Conservation (phyloP, 2,797 vertebrate genomes). For the Myotis findleyi region DNA sequence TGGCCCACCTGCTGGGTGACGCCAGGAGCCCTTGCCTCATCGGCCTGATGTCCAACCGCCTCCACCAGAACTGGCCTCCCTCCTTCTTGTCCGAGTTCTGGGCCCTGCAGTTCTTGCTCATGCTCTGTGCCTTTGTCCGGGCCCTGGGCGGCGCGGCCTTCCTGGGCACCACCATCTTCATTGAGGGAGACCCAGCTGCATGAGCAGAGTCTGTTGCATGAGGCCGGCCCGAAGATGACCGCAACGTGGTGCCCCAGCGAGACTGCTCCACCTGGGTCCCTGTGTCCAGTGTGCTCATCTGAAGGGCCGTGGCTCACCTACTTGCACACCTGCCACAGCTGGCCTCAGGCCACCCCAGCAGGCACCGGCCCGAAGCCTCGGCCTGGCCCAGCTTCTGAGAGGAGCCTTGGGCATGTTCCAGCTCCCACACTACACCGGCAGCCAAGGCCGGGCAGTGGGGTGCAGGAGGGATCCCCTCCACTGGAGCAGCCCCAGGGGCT, state of each 20-base stretch:
- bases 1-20: slow-evolving; percentile 93
- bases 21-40: slow-evolving; percentile 95
- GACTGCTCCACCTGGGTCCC: slow-evolving; percentile 93
- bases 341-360: background rate
- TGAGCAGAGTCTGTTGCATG: slow-evolving; percentile 78
- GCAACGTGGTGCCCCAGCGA: slow-evolving; percentile 89
- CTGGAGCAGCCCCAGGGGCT: slow-evolving; percentile 47
- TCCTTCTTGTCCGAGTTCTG: slow-evolving; percentile 93
- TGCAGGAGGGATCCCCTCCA: background rate
- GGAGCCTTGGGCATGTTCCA: background rate
- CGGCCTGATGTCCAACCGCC: slow-evolving; percentile 92
- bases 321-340: background rate
- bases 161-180: slow-evolving; percentile 91
- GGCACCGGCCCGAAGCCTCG: background rate
- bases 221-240: slow-evolving; percentile 69
- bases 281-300: slow-evolving; percentile 94
- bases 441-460: background rate
- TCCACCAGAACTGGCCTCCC: slow-evolving; percentile 84
- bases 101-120: slow-evolving; percentile 92
- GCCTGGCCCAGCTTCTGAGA: background rate
- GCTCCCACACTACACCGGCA: slow-evolving; percentile 56
- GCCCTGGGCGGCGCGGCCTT: slow-evolving; percentile 92
- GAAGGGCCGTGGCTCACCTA: slow-evolving; percentile 66
- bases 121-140: slow-evolving; percentile 92
- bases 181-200: slow-evolving; percentile 90